Evolutionary conservation across 2,113 vertebrate genomes (phyloP), one percentile per base, ranked within the genome.

Genomic region (Neodontobutis hainanensis): DNA sequence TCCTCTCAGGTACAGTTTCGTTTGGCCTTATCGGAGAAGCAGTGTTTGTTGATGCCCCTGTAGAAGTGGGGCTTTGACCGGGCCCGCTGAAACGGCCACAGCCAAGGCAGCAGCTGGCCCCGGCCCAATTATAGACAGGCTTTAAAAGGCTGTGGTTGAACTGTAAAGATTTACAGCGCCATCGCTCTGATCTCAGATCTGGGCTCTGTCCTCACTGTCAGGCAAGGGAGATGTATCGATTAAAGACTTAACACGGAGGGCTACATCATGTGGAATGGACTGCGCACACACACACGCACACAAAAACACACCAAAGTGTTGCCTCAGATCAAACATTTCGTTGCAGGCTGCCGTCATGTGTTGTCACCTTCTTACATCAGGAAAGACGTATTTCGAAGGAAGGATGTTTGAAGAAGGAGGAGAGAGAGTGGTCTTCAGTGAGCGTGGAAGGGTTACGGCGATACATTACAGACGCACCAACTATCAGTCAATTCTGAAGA

Each of bases 81-180:
- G 77, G 61, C 69, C 76, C 71, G 11, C 52, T 46, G 83, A 72
- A 75, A 80, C 70, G 19, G 84, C 65, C 36, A 40, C 68, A 35
- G 80, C 66, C 11, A 36, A 85, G 68, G 84, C 81, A 80, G 80
- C 87, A 90, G 89, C 85, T 92, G 91, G 92, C 92, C 65, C 80
- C 56, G 63, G 66, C 86, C 90, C 90, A 91, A 91, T 92, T 92
- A 90, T 88, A 89, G 90, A 87, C 87, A 58, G 82, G 79, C 88
- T 90, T 90, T 91, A 90, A 91, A 92, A 91, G 90, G 88, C 86
- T 82, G 73, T 52, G 87, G 85, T 88, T 92, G 91, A 92, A 92
- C 90, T 87, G 87, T 92, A 91, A 92, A 93, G 92, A 92, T 92
- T 93, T 92, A 92, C 91, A 87, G 80, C 60, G 56, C 74, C 87